Base-by-base conservation (phyloP, 2,113 vertebrate species). In the Tachycineta bicolor region DNA sequence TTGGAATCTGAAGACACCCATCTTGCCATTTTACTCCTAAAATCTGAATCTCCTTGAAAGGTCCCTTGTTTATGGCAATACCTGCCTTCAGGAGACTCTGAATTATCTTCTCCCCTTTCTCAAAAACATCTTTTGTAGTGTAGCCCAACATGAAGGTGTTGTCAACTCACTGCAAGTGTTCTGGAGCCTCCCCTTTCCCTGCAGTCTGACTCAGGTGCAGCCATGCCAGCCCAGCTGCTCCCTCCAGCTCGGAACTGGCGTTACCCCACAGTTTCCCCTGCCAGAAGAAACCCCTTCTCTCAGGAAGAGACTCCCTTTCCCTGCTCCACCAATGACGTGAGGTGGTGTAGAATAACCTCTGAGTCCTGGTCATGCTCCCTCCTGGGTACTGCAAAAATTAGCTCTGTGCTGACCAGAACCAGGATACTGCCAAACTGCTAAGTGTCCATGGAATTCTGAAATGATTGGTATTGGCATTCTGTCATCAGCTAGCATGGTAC, bases 211-310 rank as follows among this genome's bases (percentile, higher is more conserved):
- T 24, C 9, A 2, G 9, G 29, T 13, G 24, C 29, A 80, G 58
- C 58, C 49, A 8, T 2, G 9, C 29, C 9, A 31, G 24, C 50
- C 11, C 31, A 29, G 50, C 58, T 34, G 31, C 17, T 43, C 58
- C 25, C 26, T 71, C 25, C 25, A 8, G 4, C 21, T 31, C 0
- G 0, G 43, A 64, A 34, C 34, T 0, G 0, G 21, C 0, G 0
- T 22, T n/a, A 43, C 5, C 34, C 58, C 31, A 31, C 58, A 26
- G 37, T 17, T 43, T 37, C 39, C 18, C 10, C 21, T 0, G 0
- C 17, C 29, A 43, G 43, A 50, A 50, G 52, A 18, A 84, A 4
- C 11, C 17, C 33, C 58, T 84, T 63, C 69, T 55, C 49, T 43
- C 34, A 15, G 34, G 70, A 75, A 75, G 15, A 67, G 44, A 68